Evolutionary conservation across 2,888 invertebrate genomes (phyloP), one percentile per base, ranked within the genome.

Genomic region (Cantharis rufa): DNA sequence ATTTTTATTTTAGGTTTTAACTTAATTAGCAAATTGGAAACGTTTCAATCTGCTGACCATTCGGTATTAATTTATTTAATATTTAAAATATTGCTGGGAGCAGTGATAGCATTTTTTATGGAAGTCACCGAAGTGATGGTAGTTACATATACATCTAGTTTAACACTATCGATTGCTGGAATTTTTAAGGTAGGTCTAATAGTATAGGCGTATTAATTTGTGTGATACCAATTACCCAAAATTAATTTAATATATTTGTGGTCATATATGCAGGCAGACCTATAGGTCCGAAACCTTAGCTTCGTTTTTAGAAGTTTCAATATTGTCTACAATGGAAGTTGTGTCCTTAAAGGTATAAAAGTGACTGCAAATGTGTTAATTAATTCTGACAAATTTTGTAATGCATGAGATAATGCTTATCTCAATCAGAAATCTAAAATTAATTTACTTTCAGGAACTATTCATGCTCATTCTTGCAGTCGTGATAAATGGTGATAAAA

Each of bases 101-200:
- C 97, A 74, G 89, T 95, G 72, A 91, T 98, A 82, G 98, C 98
- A 18, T 97, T 98, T 89, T 92, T 93, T 69, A 97, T 98, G 98
- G 98, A 98, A 90, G 91, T 97, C 80, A 94, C 94, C 87, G 99
- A 99, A 89, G 99, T 97, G 87, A 90, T 98, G 80, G 94, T 99
- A 27, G 93, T 99, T 76, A 94, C 95, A 0, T 93, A 95, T 87
- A 98, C 98, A 0, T 99, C 99, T 83, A 97, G 98, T 90, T 93
- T 99, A 73, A 99, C 99, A 0, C 90, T 99, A 64, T 96, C 98
- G 18, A 95, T 99, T 82, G 94, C 98, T 68, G 98, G 98, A 76
- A 98, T 99, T 86, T 95, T 98, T 86, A 99, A 99, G 94, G 98
- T 97, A 89, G 87, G 83, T 75, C 66, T 16, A 15, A 32, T 5